Base-by-base conservation (phyloP, 2,797 vertebrate species). In the Gymnopithys bicolor region DNA sequence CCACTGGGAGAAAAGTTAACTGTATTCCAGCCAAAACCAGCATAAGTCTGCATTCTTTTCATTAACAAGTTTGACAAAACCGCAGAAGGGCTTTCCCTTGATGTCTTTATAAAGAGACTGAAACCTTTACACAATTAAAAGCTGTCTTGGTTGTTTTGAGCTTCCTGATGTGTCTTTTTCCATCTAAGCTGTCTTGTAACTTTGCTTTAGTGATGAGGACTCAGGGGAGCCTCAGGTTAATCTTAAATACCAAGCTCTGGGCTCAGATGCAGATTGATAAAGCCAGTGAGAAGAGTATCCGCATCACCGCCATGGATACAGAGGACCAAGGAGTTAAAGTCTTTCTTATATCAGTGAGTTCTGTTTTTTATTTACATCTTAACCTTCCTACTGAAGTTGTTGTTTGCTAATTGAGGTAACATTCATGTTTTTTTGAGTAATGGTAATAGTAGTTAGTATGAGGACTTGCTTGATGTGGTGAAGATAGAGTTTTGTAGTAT, bases 191-290 rank as follows among this genome's bases (percentile, higher is more conserved):
- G 73, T 80, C 33, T 62, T 91, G 33, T 88, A 13, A 82, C 7
- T 94, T 78, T 60, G 33, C 84, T 97, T 59, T 96, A 99, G 99
- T 99, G 96, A 99, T 99, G 99, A 98, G 99, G 96, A 99, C 99
- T 94, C 99, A 99, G 94, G 99, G 99, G 84, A 99, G 99, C 96
- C 98, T 99, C 86, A 98, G 99, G 81, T 97, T 99, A 95, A 99
- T 99, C 97, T 98, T 99, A 95, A 99, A 99, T 97, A 99, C 99
- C 94, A 99, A 99, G 97, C 99, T 99, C 45, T 99, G 99, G 99
- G 98, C 99, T 33, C 99, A 99, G 98, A 99, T 99, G 99, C 99
- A 99, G 97, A 99, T 99, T 9, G 99, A 99, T 97, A 99, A 99
- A 97, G 99, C 99, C 97, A 99, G 99, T 16, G 99, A 99, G 97